These are phyloP conservation scores for Sarcophaga caerulescens DNA, from an alignment of 2,888 invertebrate species.

Conservation along the genomic window DNA sequence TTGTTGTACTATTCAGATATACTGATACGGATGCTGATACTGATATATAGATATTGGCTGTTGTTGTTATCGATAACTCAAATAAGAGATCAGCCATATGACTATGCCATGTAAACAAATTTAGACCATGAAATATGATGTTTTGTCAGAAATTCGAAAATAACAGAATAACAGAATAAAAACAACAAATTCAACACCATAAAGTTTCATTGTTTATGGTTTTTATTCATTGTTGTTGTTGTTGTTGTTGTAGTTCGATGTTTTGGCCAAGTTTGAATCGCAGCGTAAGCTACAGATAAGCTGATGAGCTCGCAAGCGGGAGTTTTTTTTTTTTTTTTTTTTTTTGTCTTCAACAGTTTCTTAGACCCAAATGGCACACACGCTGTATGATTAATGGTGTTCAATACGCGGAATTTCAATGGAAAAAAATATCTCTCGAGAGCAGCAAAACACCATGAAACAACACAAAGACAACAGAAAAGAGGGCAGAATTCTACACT, in stretches of 20 bases:
- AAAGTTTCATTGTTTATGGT: constrained; percentile 61
- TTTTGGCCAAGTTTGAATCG: constrained; percentile 29
- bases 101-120: constrained; percentile 68
- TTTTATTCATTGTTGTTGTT: constrained; percentile 47
- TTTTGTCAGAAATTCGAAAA: constrained; percentile 65
- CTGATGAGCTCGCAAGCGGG: constrained; percentile 37
- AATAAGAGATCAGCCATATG: constrained; percentile 9
- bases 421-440: constrained; percentile 60
- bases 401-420: constrained; percentile 78
- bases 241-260: too few species aligned
- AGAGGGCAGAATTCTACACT: too few species aligned
- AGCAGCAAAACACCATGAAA: constrained; percentile 21
- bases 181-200: constrained; percentile 31
- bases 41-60: neutral
- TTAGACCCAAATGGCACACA: constrained; percentile 64
- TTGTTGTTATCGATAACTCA: constrained; percentile 47
- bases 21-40: neutral
- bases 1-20: neutral
- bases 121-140: constrained; percentile 68
- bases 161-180: constrained; percentile 6
- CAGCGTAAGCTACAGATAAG: constrained; percentile 5
- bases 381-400: constrained; percentile 70
- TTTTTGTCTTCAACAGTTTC: constrained; percentile 53
- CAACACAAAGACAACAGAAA: neutral
- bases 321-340: too few species aligned